Evolutionary conservation across 1,140 invertebrate genomes (phyloP).

Genomic region (Gryllus bimaculatus): DNA sequence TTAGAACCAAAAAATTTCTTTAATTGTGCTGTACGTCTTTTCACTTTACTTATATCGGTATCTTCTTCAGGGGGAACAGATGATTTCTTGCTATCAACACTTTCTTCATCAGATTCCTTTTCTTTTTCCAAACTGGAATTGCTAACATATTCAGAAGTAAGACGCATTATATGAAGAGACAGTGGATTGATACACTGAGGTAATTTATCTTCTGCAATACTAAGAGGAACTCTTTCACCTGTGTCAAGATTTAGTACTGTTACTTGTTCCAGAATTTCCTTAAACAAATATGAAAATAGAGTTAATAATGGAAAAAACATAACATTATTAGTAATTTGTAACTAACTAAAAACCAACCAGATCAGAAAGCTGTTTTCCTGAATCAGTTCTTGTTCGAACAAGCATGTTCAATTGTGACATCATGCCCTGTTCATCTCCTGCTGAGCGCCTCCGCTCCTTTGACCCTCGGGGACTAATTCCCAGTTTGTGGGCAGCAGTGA

Average conservation of each 20-base stretch:
- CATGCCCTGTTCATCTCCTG: constrained; percentile 54
- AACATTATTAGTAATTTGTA: not conserved
- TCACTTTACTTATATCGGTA: constrained; percentile 33
- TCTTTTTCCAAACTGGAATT: constrained; percentile 62
- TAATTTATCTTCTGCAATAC: constrained; percentile 80
- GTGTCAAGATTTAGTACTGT: constrained; percentile 91
- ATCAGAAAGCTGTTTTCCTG: constrained; percentile 73
- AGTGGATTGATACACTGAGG: constrained; percentile 86
- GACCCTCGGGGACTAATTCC: constrained; percentile 36
- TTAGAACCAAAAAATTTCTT: constrained; percentile 79
- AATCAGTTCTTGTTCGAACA: constrained; percentile 72
- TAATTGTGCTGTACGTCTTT: constrained; percentile 53
- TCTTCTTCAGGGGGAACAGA: constrained; percentile 48
- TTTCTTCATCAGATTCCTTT: constrained; percentile 76
- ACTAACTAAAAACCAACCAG: constrained; percentile 39
- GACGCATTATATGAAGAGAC: constrained; percentile 87
- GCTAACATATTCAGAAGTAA: constrained; percentile 81
- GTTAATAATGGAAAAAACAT: not conserved
- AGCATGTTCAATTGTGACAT: constrained; percentile 60
- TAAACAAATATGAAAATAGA: constrained; percentile 24
- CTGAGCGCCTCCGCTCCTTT: constrained; percentile 57
- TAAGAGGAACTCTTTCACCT: constrained; percentile 77
- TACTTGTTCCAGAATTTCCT: constrained; percentile 86
- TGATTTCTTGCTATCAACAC: constrained; percentile 64
- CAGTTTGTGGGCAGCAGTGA: constrained; percentile 42